phyloP scores from a whole-genome alignment of 2,888 invertebrate species.

The Idaea biselata region DNA sequence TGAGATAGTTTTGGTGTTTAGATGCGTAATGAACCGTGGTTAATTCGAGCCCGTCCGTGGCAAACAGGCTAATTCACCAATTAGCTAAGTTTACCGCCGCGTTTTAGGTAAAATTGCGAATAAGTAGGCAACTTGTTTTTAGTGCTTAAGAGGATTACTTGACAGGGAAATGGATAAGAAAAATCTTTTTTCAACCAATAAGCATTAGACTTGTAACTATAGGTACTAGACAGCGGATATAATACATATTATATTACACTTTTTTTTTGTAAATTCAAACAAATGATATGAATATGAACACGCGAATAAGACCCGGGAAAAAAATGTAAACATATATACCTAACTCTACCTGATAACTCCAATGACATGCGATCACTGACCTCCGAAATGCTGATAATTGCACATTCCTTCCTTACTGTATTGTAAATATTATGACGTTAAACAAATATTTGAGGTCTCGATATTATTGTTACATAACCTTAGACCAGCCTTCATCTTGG shows the following conservation, averaged over 20 bases:
- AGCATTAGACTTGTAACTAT: too few species aligned
- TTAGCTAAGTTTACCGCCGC: not conserved
- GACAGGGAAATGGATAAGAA: too few species aligned
- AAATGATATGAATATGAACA: too few species aligned
- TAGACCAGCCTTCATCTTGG: constrained; percentile 17
- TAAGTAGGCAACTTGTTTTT: not conserved
- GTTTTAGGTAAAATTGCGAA: not conserved
- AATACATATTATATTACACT: too few species aligned
- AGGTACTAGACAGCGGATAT: too few species aligned
- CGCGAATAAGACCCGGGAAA: too few species aligned
- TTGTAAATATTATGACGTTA: constrained; percentile 26
- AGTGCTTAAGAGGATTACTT: not conserved
- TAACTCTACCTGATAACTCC: constrained; percentile 43
- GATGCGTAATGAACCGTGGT: constrained; percentile 49
- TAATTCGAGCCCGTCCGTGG: constrained; percentile 42
- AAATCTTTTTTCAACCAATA: too few species aligned
- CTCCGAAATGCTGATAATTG: constrained; percentile 43
- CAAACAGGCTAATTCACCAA: not conserved
- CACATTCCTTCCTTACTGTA: constrained; percentile 34
- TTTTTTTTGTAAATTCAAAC: too few species aligned
- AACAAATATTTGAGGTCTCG: constrained; percentile 27
- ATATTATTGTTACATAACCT: constrained; percentile 25
- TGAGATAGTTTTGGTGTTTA: constrained; percentile 51
- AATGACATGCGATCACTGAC: constrained; percentile 48
- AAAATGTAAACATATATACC: too few species aligned